Base-by-base conservation (phyloP, 2,797 vertebrate species). In the Eleutherodactylus coqui region DNA sequence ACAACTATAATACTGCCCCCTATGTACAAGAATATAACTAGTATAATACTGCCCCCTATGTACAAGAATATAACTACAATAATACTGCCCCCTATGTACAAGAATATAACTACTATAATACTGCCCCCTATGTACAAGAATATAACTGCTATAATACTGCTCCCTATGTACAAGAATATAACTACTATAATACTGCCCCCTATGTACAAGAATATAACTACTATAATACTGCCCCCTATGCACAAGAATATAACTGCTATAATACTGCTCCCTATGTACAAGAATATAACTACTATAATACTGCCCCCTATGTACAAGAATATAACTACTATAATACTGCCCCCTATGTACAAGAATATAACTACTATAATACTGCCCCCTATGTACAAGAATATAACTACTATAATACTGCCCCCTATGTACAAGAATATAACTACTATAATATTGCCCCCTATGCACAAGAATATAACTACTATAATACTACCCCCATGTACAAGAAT, bases 251-350 rank as follows among this genome's bases (percentile, higher is more conserved):
- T 62, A 62, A 62, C 58, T 62, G 32, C 58, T 62, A 62, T 62
- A 62, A 62, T 62, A 32, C 58, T 62, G 19, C 36, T n/a, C 4
- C 64, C 64, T 38, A 69, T 38, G 34, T 69, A 38, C 9, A 69
- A 69, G 34, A 69, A 69, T 69, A 69, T 69, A 69, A 38, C 64
- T 69, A 69, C 64, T 38, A 69, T 69, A 69, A 69, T 69, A 69
- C 67, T 69, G 34, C n/a, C 34, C 8, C 10, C 19, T 64, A 29
- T 67, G 16, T 27, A 32, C 13, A 29, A 62, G 60, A 36, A 67
- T 34, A 34, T 64, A 17, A 67, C 64, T 69, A 69, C 64, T 38
- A 69, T 69, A 69, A 69, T 69, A 69, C 67, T 69, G 36, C 34
- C 8, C 10, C n/a, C 19, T 64, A 62, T 67, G 16, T 29, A 34